Evolutionary conservation across 30 jellyfish, hydroid and myxozoan species (phyloP).

Genomic region (Aurelia sp.): DNA sequence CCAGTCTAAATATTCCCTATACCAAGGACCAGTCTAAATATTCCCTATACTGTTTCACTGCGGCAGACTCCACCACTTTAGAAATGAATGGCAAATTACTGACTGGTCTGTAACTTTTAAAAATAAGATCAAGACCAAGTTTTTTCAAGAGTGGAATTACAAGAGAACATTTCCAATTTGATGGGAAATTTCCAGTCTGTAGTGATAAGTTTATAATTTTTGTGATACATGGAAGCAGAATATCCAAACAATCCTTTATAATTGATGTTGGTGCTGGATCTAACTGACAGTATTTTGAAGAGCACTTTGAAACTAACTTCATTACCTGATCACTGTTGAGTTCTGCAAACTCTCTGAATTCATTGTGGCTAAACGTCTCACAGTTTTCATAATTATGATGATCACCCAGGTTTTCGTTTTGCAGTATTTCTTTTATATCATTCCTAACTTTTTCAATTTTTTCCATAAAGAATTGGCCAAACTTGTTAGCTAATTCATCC

Average conservation of each 20-base stretch:
- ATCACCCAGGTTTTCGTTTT: background rate
- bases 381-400: background rate
- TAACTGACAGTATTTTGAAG: slow-evolving; percentile 27
- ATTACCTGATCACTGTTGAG: slow-evolving; percentile 2
- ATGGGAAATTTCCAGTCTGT: too few species aligned
- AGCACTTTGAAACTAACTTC: background rate
- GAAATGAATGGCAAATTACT: too few species aligned
- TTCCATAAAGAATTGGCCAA: too few species aligned
- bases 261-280: background rate
- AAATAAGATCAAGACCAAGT: too few species aligned
- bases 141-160: slow-evolving; percentile 5
- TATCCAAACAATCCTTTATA: slow-evolving; percentile 20
- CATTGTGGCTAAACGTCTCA: background rate
- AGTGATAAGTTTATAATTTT: slow-evolving; percentile 23
- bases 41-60: too few species aligned
- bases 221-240: slow-evolving; percentile 13
- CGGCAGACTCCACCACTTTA: too few species aligned
- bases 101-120: too few species aligned
- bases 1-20: too few species aligned
- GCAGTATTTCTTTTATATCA: background rate
- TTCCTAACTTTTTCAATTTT: background rate
- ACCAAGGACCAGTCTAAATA: too few species aligned
- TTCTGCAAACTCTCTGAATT: background rate
- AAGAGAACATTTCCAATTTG: background rate
- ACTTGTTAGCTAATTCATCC: background rate